Percentiles rank a stretch among this genome's conserved stretches.
Evolutionary conservation across 2,797 vertebrate genomes (phyloP).

Genomic region (Chaunax sp.): DNA sequence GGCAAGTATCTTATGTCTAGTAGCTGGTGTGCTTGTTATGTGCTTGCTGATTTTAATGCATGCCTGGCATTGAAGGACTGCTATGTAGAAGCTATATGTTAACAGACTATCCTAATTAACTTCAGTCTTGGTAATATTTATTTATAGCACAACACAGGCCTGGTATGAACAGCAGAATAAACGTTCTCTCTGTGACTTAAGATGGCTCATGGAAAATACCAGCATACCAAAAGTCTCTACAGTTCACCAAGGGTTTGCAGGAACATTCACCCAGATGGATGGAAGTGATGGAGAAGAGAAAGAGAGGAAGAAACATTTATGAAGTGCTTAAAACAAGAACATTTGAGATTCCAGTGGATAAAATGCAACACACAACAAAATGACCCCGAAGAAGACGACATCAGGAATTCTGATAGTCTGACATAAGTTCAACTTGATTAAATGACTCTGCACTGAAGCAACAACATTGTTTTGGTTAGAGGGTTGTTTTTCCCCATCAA

Average conservation of each 20-base stretch:
- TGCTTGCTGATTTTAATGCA: constrained; percentile 27
- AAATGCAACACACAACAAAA: constrained; percentile 64
- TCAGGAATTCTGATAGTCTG: constrained; percentile 11
- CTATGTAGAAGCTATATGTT: constrained; percentile 20
- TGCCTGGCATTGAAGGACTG: constrained; percentile 3
- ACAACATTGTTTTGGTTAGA: neutral
- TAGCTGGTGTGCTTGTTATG: constrained; percentile 9
- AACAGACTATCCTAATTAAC: neutral
- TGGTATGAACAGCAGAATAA: neutral
- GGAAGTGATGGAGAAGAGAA: constrained; percentile 86
- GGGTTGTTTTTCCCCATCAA: neutral
- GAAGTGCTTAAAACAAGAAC: constrained; percentile 73
- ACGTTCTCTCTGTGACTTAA: constrained; percentile 83
- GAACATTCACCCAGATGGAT: constrained; percentile 92
- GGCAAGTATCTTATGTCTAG: constrained; percentile 36
- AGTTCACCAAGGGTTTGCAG: constrained; percentile 92
- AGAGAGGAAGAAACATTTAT: constrained; percentile 83
- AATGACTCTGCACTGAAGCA: constrained; percentile 4
- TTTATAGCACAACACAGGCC: neutral
- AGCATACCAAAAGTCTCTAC: constrained; percentile 95
- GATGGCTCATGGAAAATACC: constrained; percentile 85
- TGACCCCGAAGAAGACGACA: constrained; percentile 50
- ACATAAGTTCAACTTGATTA: neutral
- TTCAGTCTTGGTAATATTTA: neutral
- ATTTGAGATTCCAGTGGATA: constrained; percentile 67